Percentiles rank a stretch among this genome's conserved stretches.
Evolutionary conservation across 2,888 invertebrate genomes (phyloP).

Genomic region (Tyria jacobaeae): DNA sequence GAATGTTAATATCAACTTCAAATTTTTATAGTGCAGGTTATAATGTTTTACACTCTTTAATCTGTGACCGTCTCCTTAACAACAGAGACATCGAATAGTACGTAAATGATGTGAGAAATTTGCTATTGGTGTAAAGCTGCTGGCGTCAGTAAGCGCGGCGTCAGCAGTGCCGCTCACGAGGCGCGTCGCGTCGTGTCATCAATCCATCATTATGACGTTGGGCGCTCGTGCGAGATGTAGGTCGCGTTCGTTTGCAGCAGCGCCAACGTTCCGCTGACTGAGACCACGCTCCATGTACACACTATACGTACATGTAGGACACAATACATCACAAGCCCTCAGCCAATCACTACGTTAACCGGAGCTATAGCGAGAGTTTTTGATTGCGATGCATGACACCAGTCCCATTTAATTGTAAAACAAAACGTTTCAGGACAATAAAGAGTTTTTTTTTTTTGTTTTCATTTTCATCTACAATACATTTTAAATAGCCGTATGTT

Average conservation of each 20-base stretch:
- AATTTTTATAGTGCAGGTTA: not conserved
- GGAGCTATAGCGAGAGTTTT: not conserved
- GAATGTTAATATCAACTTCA: not conserved
- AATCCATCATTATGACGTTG: constrained; percentile 5
- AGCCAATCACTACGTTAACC: not conserved
- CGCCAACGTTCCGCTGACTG: constrained; percentile 6
- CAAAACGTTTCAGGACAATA: not conserved
- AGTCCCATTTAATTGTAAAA: not conserved
- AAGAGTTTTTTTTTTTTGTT: not conserved
- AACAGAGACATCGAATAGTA: not conserved
- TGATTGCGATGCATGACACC: not conserved
- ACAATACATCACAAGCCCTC: not conserved
- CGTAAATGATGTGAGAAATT: not conserved
- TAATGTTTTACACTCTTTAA: too few species aligned
- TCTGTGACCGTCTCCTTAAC: too few species aligned
- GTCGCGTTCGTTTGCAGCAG: constrained; percentile 5
- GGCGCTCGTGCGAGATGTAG: not conserved
- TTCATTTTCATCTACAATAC: too few species aligned
- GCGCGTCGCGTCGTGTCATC: constrained; percentile 9
- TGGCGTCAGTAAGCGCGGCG: not conserved
- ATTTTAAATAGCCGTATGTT: too few species aligned
- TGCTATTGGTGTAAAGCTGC: constrained; percentile 1
- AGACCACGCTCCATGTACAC: not conserved
- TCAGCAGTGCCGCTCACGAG: constrained; percentile 1
- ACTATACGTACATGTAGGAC: not conserved